phyloP scores from a whole-genome alignment of 2,113 vertebrate genomes.

The Mastomys coucha region DNA sequence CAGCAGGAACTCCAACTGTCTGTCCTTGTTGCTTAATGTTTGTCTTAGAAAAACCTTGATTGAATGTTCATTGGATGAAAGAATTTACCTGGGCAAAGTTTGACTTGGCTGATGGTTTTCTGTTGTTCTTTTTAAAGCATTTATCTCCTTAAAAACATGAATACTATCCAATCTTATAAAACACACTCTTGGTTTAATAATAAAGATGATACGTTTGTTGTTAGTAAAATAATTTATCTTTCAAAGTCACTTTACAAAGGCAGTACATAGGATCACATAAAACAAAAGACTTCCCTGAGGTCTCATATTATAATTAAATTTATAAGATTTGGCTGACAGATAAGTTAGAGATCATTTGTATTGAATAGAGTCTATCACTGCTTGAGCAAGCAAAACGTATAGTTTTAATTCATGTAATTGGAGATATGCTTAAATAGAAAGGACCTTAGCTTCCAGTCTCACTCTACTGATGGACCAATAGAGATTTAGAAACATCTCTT shows the following conservation, averaged over 20 bases:
- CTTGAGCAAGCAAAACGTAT: slow-evolving; percentile 3
- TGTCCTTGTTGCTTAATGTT: neutral
- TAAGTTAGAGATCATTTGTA: neutral
- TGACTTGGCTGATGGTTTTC: slow-evolving; percentile 7
- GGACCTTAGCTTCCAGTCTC: neutral
- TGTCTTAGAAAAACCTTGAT: neutral
- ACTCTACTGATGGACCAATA: neutral
- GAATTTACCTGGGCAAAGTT: neutral
- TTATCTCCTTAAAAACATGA: neutral
- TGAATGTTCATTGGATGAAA: neutral
- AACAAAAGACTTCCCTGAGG: neutral
- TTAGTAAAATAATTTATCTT: slow-evolving; percentile 10
- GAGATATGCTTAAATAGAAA: neutral
- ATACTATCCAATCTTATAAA: neutral
- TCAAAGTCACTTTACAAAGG: neutral
- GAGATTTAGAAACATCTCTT: neutral
- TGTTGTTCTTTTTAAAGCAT: neutral
- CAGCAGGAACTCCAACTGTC: neutral
- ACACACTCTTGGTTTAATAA: slow-evolving; percentile 30
- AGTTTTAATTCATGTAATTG: slow-evolving; percentile 26
- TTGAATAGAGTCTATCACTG: neutral
- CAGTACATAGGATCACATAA: neutral
- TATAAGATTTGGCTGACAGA: slow-evolving; percentile 21
- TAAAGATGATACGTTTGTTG: slow-evolving; percentile 21
- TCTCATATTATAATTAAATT: slow-evolving; percentile 25